phyloP scores from a whole-genome alignment of 2,888 invertebrate genomes.

The Pachliopta kotzebuea region DNA sequence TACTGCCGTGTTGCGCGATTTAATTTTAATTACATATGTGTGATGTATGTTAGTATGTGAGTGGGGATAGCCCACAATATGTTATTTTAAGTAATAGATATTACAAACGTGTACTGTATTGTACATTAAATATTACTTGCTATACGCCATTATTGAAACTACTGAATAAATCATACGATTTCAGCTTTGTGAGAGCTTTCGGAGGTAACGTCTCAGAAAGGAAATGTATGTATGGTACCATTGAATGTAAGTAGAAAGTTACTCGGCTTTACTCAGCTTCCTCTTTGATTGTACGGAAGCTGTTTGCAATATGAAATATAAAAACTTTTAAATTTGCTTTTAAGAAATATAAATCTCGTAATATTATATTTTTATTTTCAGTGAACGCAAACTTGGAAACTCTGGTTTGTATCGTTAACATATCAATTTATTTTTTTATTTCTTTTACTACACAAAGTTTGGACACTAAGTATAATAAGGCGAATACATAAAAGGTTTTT shows the following conservation, averaged over 20 bases:
- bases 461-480: too few species aligned
- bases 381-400: neutral
- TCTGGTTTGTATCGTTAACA: neutral
- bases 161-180: slow-evolving; percentile 11
- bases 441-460: too few species aligned
- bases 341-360: neutral
- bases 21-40: neutral
- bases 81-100: neutral
- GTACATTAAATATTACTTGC: neutral
- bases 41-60: too few species aligned
- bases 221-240: slow-evolving; percentile 1
- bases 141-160: slow-evolving; percentile 2
- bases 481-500: too few species aligned
- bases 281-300: slow-evolving; percentile 1
- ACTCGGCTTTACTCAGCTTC: neutral
- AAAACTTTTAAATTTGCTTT: neutral
- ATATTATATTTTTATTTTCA: neutral
- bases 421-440: neutral
- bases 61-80: too few species aligned
- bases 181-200: neutral
- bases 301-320: neutral
- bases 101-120: neutral
- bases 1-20: too few species aligned
- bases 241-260: slow-evolving; percentile 2
- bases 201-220: neutral